phyloP scores from a whole-genome alignment of 1,140 invertebrate species.

The Leucophenga varia region DNA sequence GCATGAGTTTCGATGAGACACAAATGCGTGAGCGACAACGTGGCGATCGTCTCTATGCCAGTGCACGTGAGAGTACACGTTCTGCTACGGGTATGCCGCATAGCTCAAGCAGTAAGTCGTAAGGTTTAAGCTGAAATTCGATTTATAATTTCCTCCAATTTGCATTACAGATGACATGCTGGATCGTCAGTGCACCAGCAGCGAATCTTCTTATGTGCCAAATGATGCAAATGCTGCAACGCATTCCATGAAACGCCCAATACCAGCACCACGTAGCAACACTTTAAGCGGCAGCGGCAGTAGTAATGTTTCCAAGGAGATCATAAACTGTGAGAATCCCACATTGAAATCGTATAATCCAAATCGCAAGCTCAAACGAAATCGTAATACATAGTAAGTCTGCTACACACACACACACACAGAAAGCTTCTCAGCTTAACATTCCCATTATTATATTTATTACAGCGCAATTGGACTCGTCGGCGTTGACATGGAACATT shows the following conservation, averaged over 20 bases:
- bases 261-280: conserved; percentile 34
- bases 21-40: conserved; percentile 41
- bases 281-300: conserved; percentile 4
- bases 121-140: neutral
- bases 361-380: conserved; percentile 51
- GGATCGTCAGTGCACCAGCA: conserved; percentile 40
- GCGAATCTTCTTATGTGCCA: conserved; percentile 38
- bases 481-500: conserved; percentile 18
- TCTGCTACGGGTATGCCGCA: conserved; percentile 37
- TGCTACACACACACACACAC: too few species aligned
- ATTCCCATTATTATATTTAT: conserved; percentile 3
- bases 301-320: conserved; percentile 37
- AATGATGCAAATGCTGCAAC: conserved; percentile 28
- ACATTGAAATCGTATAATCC: conserved; percentile 55
- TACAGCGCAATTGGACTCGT: conserved; percentile 26
- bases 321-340: conserved; percentile 40
- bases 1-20: conserved; percentile 50
- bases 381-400: conserved; percentile 47
- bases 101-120: conserved; percentile 42
- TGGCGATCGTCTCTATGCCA: conserved; percentile 43
- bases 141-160: neutral
- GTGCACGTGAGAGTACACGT: conserved; percentile 42
- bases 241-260: conserved; percentile 48
- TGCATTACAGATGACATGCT: conserved; percentile 51
- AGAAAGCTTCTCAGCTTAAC: neutral